Percentiles rank a stretch among this genome's conserved stretches.
phyloP scores from a whole-genome alignment of 2,797 vertebrate genomes.

The Mormyrops attenuatus region DNA sequence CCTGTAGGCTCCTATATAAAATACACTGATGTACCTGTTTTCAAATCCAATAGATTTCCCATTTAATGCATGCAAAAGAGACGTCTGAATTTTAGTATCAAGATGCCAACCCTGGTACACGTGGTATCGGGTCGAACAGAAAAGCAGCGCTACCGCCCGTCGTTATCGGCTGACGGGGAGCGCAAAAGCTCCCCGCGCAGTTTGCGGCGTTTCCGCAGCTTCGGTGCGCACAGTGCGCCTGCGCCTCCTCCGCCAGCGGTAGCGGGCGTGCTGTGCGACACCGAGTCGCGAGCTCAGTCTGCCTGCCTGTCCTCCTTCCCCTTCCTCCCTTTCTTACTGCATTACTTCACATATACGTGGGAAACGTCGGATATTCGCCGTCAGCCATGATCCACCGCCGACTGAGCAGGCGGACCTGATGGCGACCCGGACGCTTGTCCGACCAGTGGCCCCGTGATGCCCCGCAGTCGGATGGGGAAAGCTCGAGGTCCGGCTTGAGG shows the following conservation, averaged over 20 bases:
- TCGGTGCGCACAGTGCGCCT: constrained; percentile 25
- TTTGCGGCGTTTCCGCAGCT: neutral
- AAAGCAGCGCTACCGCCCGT: neutral
- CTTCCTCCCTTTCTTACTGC: neutral
- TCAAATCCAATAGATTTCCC: neutral
- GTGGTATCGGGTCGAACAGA: neutral
- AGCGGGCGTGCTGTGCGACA: constrained; percentile 67
- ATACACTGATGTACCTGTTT: neutral
- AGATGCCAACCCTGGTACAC: neutral
- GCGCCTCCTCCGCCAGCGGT: constrained; percentile 58
- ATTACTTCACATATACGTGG: constrained; percentile 33
- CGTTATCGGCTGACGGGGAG: neutral
- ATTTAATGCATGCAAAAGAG: neutral
- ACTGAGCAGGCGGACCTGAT: constrained; percentile 50
- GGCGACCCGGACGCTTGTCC: constrained; percentile 49
- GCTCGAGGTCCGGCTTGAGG: constrained; percentile 74
- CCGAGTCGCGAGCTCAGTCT: constrained; percentile 55
- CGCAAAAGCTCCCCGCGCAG: neutral
- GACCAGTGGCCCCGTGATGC: constrained; percentile 69
- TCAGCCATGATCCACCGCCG: constrained; percentile 53
- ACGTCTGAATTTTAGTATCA: neutral
- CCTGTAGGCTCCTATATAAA: neutral
- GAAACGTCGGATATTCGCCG: constrained; percentile 40
- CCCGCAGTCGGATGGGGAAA: constrained; percentile 60
- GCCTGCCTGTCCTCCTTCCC: constrained; percentile 47